phyloP scores from a whole-genome alignment of 2,797 vertebrate genomes.

The Triplophysa bombifrons region DNA sequence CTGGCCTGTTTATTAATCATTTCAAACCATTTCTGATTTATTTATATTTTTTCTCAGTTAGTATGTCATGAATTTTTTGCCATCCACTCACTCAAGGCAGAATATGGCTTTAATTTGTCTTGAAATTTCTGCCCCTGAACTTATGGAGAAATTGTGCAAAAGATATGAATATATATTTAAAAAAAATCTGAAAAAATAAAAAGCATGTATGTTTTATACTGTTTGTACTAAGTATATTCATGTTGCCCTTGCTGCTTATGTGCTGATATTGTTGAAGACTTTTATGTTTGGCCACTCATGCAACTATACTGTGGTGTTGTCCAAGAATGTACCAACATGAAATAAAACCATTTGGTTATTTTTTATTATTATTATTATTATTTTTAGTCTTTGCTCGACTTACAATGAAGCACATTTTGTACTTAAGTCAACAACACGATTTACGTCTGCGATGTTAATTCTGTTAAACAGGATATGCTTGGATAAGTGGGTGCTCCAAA shows the following conservation, averaged over 20 bases:
- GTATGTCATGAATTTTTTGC: slow-evolving; percentile 4
- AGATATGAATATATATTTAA: slow-evolving; percentile 77
- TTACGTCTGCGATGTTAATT: background rate
- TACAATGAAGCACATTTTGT: background rate
- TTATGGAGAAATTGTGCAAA: slow-evolving; percentile 68
- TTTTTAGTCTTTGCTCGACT: background rate
- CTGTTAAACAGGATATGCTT: background rate
- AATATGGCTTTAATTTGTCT: slow-evolving; percentile 88
- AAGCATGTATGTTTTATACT: slow-evolving; percentile 99
- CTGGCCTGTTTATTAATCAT: slow-evolving; percentile 57
- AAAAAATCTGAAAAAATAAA: slow-evolving; percentile 66
- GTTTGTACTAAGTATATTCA: slow-evolving; percentile 97
- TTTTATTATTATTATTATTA: slow-evolving; percentile 84
- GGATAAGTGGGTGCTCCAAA: background rate
- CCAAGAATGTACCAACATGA: slow-evolving; percentile 95
- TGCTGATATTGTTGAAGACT: slow-evolving; percentile 93
- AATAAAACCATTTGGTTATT: slow-evolving; percentile 96
- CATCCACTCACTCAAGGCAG: slow-evolving; percentile 71
- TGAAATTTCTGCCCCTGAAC: slow-evolving; percentile 81
- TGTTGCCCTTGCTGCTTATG: slow-evolving; percentile 89
- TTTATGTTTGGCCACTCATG: slow-evolving; percentile 85
- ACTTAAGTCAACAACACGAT: background rate
- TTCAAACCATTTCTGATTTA: slow-evolving; percentile 29
- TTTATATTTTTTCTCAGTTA: background rate
- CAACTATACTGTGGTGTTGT: slow-evolving; percentile 94